Conservation (phyloP, 2,113 vertebrate species). For the Rhinolophus sinicus region DNA sequence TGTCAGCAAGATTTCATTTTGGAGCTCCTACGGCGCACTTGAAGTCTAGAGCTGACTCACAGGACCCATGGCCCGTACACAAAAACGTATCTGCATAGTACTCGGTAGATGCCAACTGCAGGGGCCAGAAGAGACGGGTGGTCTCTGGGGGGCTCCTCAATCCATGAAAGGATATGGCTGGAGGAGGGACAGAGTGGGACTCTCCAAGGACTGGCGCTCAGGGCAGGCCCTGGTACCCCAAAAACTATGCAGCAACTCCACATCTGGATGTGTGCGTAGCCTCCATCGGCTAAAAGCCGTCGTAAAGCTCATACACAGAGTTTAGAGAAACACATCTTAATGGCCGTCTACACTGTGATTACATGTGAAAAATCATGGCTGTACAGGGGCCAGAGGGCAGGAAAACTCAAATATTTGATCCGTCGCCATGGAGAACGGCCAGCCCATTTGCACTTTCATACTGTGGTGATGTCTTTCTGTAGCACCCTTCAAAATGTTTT, state of each 20-base stretch:
- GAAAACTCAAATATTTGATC: background rate
- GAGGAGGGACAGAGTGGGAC: no score
- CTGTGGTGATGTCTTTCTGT: no score
- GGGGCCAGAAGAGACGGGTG: background rate
- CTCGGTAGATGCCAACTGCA: background rate
- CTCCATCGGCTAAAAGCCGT: background rate
- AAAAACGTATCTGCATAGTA: rapidly evolving
- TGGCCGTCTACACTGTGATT: background rate
- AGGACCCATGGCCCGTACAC: rapidly evolving
- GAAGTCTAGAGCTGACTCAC: rapidly evolving
- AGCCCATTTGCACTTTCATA: background rate
- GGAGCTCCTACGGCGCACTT: rapidly evolving
- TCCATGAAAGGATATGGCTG: background rate
- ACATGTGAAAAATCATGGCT: background rate
- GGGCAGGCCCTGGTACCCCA: background rate
- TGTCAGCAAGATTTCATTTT: background rate
- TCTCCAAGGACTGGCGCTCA: background rate
- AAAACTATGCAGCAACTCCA: background rate
- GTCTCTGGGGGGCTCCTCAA: background rate
- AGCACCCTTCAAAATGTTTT: background rate
- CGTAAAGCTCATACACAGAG: background rate
- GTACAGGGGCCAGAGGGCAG: background rate
- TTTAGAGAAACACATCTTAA: background rate
- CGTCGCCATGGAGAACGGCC: background rate
- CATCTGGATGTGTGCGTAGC: rapidly evolving